Base-by-base conservation (phyloP, 2,888 invertebrate genomes). In the Ariolimax columbianus region DNA sequence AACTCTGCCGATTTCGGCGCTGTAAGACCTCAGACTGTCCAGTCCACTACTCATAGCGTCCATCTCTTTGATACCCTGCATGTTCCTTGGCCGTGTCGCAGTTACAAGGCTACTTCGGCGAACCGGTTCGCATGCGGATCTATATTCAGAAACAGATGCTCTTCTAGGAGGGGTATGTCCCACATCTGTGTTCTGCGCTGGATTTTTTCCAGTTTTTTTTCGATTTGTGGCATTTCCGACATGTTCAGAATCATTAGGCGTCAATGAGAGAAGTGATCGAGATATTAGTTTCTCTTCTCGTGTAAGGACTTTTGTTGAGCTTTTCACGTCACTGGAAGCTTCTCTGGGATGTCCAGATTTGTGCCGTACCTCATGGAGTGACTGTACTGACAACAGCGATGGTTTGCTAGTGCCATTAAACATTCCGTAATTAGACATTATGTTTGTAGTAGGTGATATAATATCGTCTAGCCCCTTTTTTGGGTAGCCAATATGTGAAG, bases 1-100 rank as follows among this genome's bases (percentile, higher is more conserved):
- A 68, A 81, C 81, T 4, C 38, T 30, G 7, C 81, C 81, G n/a
- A 81, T 81, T 72, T 81, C 81, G 19, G 81, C 70, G 36, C 81
- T 81, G 55, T 81, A 81, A 23, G 72, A 72, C 9, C 81, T 38
- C 33, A 81, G 23, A 43, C 81, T 81, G 51, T 81, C 81, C 40
- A 51, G 14, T 26, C 70, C 81, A 36, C 40, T 81, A 17, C n/a
- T 38, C 43, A 0, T 43, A 6, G 43, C 19, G 0, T 79, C 66
- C 9, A 47, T 19, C 7, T 17, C 23, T 38, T 47, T 17, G 30
- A 3, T 23, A n/a, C 47, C n/a, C 30, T 30, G n/a, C 3, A 9
- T 43, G 3, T 17, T 73, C 3, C 40, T 72, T 7, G 30, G n/a
- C 26, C n/a, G 4, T 38, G 73, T 75, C n/a, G n/a, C 43, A 17